phyloP scores from a whole-genome alignment of 2,888 invertebrate species.

The Tenthredo distinguenda region DNA sequence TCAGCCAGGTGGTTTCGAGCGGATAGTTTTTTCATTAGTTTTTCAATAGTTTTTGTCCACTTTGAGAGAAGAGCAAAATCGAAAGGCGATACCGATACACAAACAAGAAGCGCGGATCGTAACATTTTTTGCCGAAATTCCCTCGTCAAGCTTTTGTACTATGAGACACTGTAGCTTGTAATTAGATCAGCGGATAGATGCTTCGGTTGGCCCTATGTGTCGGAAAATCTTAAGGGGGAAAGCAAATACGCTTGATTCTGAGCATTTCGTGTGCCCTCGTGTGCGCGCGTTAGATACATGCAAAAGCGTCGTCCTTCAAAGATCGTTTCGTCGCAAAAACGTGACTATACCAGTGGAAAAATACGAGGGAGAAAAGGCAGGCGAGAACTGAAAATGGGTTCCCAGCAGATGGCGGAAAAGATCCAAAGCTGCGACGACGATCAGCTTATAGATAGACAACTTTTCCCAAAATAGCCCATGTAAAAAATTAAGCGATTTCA shows the following conservation, averaged over 20 bases:
- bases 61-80: not conserved
- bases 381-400: not conserved
- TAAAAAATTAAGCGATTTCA: slow-evolving; percentile 48
- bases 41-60: not conserved
- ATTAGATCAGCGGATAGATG: slow-evolving; percentile 15
- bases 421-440: not conserved
- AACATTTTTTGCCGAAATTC: not conserved
- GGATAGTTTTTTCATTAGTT: not conserved
- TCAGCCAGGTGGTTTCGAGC: not conserved
- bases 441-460: slow-evolving; percentile 20
- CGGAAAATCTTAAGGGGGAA: not conserved
- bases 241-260: not conserved
- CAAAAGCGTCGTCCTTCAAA: not conserved
- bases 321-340: not conserved
- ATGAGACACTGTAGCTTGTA: not conserved
- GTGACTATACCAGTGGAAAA: not conserved
- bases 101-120: not conserved
- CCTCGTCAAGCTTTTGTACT: not conserved
- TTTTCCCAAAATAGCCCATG: not conserved
- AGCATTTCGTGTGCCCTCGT: not conserved
- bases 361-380: not conserved
- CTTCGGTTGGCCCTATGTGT: not conserved
- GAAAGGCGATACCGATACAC: not conserved
- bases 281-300: not conserved
- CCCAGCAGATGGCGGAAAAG: not conserved